Conservation (phyloP, 2,113 vertebrate species). For the Labeo catla region DNA sequence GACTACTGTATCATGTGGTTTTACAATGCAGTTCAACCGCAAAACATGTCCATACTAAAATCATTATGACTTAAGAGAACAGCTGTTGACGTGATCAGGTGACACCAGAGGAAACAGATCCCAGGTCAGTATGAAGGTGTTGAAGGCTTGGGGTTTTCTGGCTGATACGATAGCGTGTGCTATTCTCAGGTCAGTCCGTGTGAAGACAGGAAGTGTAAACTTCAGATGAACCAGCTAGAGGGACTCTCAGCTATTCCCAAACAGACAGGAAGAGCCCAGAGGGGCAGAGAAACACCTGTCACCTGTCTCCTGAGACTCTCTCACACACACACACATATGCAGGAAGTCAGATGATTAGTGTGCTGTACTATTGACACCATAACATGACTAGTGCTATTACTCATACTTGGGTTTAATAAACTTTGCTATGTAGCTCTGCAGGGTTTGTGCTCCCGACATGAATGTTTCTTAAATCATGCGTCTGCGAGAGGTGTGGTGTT, state of each 20-base stretch:
- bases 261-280: constrained; percentile 60
- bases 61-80: background rate
- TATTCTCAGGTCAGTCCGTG: background rate
- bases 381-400: constrained; percentile 6
- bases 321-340: constrained; percentile 14
- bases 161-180: background rate
- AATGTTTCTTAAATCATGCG: background rate
- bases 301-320: constrained; percentile 41
- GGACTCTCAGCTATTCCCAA: constrained; percentile 32
- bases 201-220: constrained; percentile 7
- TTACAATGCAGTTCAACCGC: background rate
- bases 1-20: background rate
- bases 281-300: constrained; percentile 53
- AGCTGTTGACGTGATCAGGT: background rate
- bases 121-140: background rate
- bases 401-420: constrained; percentile 3
- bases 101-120: background rate
- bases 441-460: background rate
- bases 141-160: background rate
- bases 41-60: background rate
- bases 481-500: background rate
- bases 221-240: constrained; percentile 27
- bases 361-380: constrained; percentile 9
- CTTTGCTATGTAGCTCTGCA: background rate
- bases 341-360: constrained; percentile 7